phyloP scores from a whole-genome alignment of 2,797 vertebrate species.

The Melanogrammus aeglefinus region DNA sequence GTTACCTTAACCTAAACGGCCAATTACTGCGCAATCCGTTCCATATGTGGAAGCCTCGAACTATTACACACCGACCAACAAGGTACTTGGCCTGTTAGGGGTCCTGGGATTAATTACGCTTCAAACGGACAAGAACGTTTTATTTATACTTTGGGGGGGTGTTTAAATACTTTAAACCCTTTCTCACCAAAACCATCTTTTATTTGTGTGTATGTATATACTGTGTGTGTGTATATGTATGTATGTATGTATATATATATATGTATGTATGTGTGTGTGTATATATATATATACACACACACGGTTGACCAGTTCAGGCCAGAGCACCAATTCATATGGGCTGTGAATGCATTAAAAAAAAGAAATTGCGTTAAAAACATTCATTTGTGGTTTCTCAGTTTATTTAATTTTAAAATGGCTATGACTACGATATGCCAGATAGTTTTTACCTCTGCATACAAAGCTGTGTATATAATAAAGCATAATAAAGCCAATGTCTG shows the following conservation, averaged over 20 bases:
- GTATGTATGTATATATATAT: background rate
- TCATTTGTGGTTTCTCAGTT: background rate
- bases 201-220: too few relatives aligned
- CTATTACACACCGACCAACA: slow-evolving; percentile 37
- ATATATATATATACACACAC: background rate
- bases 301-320: background rate
- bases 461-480: too few relatives aligned
- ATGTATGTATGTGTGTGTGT: background rate
- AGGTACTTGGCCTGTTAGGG: slow-evolving; percentile 13
- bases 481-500: too few relatives aligned
- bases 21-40: slow-evolving; percentile 66
- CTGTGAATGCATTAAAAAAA: too few relatives aligned
- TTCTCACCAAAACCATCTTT: background rate
- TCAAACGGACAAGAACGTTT: background rate
- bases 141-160: background rate
- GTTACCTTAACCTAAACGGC: slow-evolving; percentile 61
- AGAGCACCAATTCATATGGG: too few relatives aligned
- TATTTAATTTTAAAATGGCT: too few relatives aligned
- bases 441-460: too few relatives aligned
- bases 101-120: background rate
- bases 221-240: background rate
- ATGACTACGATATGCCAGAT: too few relatives aligned
- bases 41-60: slow-evolving; percentile 63
- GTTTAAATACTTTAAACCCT: too few relatives aligned
- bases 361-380: background rate